Conservation (phyloP, 2,113 vertebrate species). For the Anolis carolinensis region DNA sequence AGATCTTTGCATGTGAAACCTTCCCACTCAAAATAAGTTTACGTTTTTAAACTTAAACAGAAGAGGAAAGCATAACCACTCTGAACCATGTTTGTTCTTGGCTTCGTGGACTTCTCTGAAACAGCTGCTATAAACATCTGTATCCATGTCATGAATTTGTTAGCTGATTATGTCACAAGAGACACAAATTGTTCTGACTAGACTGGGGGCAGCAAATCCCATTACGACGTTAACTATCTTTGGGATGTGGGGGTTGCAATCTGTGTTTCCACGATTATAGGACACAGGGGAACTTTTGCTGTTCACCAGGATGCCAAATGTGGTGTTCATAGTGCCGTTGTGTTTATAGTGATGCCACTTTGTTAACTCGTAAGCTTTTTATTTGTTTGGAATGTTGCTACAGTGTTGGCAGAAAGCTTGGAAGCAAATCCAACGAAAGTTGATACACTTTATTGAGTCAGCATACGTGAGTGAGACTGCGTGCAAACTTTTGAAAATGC, state of each 20-base stretch:
- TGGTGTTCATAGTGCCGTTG: slow-evolving; percentile 23
- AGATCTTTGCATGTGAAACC: background rate
- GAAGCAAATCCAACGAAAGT: slow-evolving; percentile 1
- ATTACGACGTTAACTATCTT: slow-evolving; percentile 10
- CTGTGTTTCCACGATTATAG: slow-evolving; percentile 38
- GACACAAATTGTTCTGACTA: slow-evolving; percentile 34
- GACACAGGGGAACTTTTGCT: slow-evolving; percentile 30
- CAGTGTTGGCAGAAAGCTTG: slow-evolving; percentile 12
- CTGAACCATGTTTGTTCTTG: background rate
- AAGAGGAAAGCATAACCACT: slow-evolving; percentile 5
- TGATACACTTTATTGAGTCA: slow-evolving; percentile 13
- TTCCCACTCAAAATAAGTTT: background rate
- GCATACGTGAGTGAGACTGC: background rate
- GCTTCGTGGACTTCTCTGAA: background rate
- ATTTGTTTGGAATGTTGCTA: slow-evolving; percentile 36
- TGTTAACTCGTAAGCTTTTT: slow-evolving; percentile 41
- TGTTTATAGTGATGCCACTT: slow-evolving; percentile 26
- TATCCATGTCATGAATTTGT: slow-evolving; percentile 29
- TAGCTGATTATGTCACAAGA: slow-evolving; percentile 28
- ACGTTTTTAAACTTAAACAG: background rate
- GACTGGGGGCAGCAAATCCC: slow-evolving; percentile 34
- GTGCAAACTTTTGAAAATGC: background rate
- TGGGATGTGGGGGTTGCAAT: slow-evolving; percentile 31
- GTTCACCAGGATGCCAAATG: slow-evolving; percentile 32
- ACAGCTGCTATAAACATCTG: slow-evolving; percentile 39